phyloP scores from a whole-genome alignment of 2,797 vertebrate genomes.

The Falco concolor region DNA sequence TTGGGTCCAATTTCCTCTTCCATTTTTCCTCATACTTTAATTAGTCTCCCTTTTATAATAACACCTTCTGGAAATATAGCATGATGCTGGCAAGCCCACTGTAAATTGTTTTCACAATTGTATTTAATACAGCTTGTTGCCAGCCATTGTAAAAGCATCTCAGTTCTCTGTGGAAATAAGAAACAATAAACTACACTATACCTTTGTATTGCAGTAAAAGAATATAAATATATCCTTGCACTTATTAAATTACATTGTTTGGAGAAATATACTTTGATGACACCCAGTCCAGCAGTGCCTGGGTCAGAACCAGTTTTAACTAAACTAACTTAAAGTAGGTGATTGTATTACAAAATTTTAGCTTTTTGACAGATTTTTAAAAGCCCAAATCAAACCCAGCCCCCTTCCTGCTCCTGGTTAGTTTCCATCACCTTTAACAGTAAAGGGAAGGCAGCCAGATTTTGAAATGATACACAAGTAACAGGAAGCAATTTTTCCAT shows the following conservation, averaged over 20 bases:
- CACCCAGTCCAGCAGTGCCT: neutral
- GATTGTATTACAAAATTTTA: neutral
- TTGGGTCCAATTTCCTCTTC: neutral
- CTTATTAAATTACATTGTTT: neutral
- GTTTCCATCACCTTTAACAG: neutral
- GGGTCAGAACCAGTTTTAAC: neutral
- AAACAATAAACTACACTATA: neutral
- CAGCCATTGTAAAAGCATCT: neutral
- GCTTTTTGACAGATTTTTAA: neutral
- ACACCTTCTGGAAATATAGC: conserved; percentile 37
- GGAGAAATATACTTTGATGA: neutral
- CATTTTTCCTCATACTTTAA: neutral
- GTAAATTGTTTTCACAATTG: conserved; percentile 8
- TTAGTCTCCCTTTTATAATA: conserved; percentile 10
- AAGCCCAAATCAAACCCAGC: neutral
- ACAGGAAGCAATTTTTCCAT: neutral
- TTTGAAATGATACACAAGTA: neutral
- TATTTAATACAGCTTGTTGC: neutral
- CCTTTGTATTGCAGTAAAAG: neutral
- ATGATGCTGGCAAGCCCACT: neutral
- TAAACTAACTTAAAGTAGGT: neutral
- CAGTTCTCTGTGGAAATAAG: neutral
- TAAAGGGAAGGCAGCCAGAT: neutral
- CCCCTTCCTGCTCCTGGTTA: neutral
- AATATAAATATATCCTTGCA: neutral